Evolutionary conservation across 64 coral and sea anemone genomes (phyloP), one percentile per base, ranked within the genome.

Genomic region (Dendrophyllia cribrosa): DNA sequence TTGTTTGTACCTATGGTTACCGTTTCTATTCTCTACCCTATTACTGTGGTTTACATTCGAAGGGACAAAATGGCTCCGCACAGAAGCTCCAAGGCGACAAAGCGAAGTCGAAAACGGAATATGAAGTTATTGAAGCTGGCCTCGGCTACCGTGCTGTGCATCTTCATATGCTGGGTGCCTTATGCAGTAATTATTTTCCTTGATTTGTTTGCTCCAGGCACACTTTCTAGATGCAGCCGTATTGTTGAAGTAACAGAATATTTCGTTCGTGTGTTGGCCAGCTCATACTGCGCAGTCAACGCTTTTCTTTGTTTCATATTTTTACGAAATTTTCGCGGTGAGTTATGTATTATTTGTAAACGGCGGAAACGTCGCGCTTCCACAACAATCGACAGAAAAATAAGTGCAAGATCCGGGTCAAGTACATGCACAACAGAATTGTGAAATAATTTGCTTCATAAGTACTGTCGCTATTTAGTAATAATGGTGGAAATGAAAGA

Each of bases 121-220:
- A 90, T 17, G 19, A 80, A 52, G 17, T 76, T 90, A 10, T 48
- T 66, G 23, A 80, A 77, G 67, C 59, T 90, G 23, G 76, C 88
- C 8, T 14, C 66, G 20, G 75, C 88, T 9, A 80, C 78, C 5
- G 45, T 81, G 2, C 4, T 65, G 13, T 20, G 26, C 3, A 20
- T 71, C 34, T 61, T 77, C 8, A 23, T 90, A 68, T 81, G 88
- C 62, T 90, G 76, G 76, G 16, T 16, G 55, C 88, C 74, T 13
- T 69, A 51, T 15, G 50, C 51, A 22, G 60, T 65, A 16, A 24
- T 90, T 4, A 4, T 67, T 34, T 81, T 80, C 44, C 14, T 59
- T 3, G 14, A 48, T 10, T 3, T 49, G 13, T 24, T 81, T 9
- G 22, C 70, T 45, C 70, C 70, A 8, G 72, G 46, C 5, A 17